Evolutionary conservation across 2,888 invertebrate species (phyloP).

Genomic region (Synanthedon andrenaeformis): DNA sequence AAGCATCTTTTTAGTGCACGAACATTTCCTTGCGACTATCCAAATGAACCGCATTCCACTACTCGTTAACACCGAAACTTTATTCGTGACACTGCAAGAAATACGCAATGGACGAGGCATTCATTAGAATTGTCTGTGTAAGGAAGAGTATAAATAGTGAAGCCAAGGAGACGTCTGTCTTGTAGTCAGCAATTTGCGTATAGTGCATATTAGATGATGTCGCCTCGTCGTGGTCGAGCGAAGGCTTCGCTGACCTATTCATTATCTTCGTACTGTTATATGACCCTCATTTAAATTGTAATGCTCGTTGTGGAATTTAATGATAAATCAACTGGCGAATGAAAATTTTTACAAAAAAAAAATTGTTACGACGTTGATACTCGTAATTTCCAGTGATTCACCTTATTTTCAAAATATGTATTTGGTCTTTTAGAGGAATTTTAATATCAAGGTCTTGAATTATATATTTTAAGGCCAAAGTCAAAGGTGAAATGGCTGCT

Average conservation of each 20-base stretch:
- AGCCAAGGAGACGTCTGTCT: slow-evolving; percentile 2
- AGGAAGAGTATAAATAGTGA: neutral
- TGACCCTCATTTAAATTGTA: slow-evolving; percentile 14
- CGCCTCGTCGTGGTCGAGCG: slow-evolving; percentile 20
- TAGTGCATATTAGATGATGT: slow-evolving; percentile 5
- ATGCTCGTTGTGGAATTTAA: too few species aligned
- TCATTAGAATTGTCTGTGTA: neutral
- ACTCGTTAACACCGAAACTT: slow-evolving; percentile 21
- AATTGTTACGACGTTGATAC: too few species aligned
- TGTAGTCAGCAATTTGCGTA: slow-evolving; percentile 20
- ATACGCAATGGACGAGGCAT: neutral
- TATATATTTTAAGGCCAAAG: too few species aligned
- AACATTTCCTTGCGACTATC: slow-evolving; percentile 38
- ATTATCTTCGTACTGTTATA: slow-evolving; percentile 40
- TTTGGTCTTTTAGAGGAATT: too few species aligned
- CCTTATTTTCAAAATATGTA: too few species aligned
- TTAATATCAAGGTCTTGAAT: too few species aligned
- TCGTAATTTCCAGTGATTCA: too few species aligned
- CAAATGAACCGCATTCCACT: slow-evolving; percentile 24
- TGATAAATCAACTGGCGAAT: too few species aligned
- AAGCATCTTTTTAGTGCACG: slow-evolving; percentile 24
- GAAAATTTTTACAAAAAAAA: too few species aligned
- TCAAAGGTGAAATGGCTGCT: too few species aligned
- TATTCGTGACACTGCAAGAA: neutral
- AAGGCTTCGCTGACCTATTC: slow-evolving; percentile 13